Evolutionary conservation across 2,888 invertebrate species (phyloP).

Genomic region (Polietes domitor): DNA sequence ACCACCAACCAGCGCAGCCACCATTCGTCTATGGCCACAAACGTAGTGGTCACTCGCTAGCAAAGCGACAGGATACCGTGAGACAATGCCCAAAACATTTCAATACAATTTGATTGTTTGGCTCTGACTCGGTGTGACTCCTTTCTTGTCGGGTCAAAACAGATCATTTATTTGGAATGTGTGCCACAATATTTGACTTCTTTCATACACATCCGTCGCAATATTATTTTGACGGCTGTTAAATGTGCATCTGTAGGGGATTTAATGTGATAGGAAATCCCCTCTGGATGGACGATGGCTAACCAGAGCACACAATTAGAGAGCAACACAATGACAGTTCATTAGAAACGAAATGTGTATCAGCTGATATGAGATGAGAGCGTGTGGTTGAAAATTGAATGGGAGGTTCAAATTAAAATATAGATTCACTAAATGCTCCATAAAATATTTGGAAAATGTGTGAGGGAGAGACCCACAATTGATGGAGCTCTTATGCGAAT

Average conservation of each 20-base stretch:
- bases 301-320: neutral
- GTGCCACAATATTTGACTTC: neutral
- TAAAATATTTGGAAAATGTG: too few species aligned
- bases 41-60: conserved; percentile 44
- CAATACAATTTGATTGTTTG: conserved; percentile 25
- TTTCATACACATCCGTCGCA: neutral
- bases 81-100: neutral
- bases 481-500: too few species aligned
- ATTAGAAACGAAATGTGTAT: neutral
- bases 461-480: too few species aligned
- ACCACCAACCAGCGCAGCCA: too few species aligned
- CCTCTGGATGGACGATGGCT: neutral
- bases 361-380: too few species aligned
- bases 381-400: too few species aligned
- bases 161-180: conserved; percentile 27
- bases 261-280: neutral
- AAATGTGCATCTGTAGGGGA: conserved; percentile 65
- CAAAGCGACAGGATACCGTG: conserved; percentile 55
- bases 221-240: conserved; percentile 69
- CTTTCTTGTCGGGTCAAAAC: conserved; percentile 13
- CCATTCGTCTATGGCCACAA: conserved; percentile 16
- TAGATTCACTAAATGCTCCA: too few species aligned
- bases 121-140: neutral
- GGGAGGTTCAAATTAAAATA: too few species aligned
- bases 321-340: neutral